Conservation (phyloP, 2,113 vertebrate species). For the Acrocephalus kingi region DNA sequence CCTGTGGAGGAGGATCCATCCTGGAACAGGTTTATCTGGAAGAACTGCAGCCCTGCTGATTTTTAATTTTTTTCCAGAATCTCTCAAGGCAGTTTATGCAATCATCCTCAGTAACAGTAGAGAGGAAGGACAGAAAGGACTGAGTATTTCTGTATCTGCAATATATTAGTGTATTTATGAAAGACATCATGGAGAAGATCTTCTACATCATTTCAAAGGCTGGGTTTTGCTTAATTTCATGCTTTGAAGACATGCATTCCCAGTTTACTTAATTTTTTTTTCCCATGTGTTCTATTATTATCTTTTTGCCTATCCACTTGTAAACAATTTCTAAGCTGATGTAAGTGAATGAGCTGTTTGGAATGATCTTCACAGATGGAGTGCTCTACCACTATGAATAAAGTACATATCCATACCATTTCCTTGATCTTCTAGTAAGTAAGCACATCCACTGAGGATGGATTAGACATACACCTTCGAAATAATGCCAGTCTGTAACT, state of each 20-base stretch:
- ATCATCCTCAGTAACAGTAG: not conserved
- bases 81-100: not conserved
- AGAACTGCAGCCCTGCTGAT: not conserved
- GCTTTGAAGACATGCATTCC: not conserved
- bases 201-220: not conserved
- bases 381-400: not conserved
- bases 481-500: not conserved
- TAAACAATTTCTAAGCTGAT: not conserved
- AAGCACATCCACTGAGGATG: not conserved
- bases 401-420: not conserved
- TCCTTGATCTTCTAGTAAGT: not conserved
- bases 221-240: not conserved
- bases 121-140: not conserved
- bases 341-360: not conserved
- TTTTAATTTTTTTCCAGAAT: not conserved
- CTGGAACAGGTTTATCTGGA: not conserved
- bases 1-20: not conserved
- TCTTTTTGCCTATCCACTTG: not conserved
- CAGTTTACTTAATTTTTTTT: not conserved
- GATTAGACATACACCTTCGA: not conserved
- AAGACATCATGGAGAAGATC: not conserved
- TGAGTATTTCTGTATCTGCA: not conserved
- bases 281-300: not conserved
- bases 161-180: not conserved
- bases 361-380: conserved; percentile 7